Evolutionary conservation across 2,888 invertebrate species (phyloP), one percentile per base, ranked within the genome.

Genomic region (Shargacucullia verbasci): DNA sequence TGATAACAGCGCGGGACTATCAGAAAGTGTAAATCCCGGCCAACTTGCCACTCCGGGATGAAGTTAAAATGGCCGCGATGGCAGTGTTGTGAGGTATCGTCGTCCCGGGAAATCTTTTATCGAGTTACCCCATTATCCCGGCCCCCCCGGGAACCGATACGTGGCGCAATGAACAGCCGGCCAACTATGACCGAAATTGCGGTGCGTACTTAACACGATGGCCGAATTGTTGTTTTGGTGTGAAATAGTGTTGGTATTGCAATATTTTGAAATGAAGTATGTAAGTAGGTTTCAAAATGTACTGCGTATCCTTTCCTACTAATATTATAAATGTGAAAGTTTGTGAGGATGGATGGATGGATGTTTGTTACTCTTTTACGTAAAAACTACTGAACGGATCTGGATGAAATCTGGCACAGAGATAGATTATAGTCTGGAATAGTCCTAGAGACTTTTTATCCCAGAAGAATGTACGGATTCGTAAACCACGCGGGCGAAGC

Each of bases 91-190:
- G 85, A 86, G 80, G 75, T 83, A 87, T 86, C 73, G 79, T 57
- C 83, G 83, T 79, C 87, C 70, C 82, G 92, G 92, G 92, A 92
- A 92, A 92, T 92, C 90, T 91, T 90, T 91, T 90, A 92, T 92
- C 87, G 88, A 88, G 90, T 90, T 84, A 88, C 80, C 79, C 88
- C 86, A 91, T 92, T 91, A 90, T 81, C 74, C 76, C 58, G 49
- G 72, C 58, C 37, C 76, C 58, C 57, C 29, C 33, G 74, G 76
- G 80, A 76, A 45, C 60, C 37, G 56, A 55, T 53, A 59, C 62
- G 65, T 54, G 53, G 60, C 53, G 63, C 66, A 56, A 68, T 73
- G 64, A 63, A 66, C 71, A 72, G 66, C 57, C 59, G 48, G 60
- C 55, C 61, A 70, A 68, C 70, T 66, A 58, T 61, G 49, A 48